phyloP scores from a whole-genome alignment of 2,113 vertebrate genomes.

The Myotis brandtii region DNA sequence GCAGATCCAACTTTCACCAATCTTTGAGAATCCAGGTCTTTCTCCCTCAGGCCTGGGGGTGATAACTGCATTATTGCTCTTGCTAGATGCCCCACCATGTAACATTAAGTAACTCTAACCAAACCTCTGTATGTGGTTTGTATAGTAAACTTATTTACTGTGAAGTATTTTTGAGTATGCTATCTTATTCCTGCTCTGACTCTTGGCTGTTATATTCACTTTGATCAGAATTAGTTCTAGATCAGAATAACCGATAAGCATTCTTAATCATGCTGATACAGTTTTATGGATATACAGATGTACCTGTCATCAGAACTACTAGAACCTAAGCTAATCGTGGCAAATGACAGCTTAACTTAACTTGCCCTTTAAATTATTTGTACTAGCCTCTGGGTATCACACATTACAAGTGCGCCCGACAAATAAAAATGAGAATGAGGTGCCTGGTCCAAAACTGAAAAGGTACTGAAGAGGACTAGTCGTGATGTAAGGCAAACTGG shows the following conservation, averaged over 20 bases:
- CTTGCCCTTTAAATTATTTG: not conserved
- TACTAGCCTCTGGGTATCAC: not conserved
- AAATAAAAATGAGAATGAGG: not conserved
- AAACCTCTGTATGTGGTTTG: not conserved
- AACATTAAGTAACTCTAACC: not conserved
- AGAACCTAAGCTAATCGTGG: not conserved
- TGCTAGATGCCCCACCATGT: too few species aligned
- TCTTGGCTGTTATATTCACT: not conserved
- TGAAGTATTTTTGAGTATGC: not conserved
- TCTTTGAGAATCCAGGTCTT: not conserved
- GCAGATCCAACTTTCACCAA: not conserved
- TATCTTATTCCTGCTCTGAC: not conserved
- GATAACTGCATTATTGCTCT: not conserved
- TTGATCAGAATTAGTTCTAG: not conserved
- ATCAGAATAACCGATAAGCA: not conserved
- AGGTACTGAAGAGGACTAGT: not conserved
- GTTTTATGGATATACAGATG: not conserved
- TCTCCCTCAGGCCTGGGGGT: not conserved
- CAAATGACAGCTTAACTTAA: not conserved
- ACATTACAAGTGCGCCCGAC: not conserved
- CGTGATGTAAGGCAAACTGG: not conserved
- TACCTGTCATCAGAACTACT: not conserved
- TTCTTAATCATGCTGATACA: not conserved
- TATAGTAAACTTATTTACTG: not conserved
- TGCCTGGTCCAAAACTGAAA: not conserved